phyloP scores from a whole-genome alignment of 2,888 invertebrate species.

The Oscheius sp. region DNA sequence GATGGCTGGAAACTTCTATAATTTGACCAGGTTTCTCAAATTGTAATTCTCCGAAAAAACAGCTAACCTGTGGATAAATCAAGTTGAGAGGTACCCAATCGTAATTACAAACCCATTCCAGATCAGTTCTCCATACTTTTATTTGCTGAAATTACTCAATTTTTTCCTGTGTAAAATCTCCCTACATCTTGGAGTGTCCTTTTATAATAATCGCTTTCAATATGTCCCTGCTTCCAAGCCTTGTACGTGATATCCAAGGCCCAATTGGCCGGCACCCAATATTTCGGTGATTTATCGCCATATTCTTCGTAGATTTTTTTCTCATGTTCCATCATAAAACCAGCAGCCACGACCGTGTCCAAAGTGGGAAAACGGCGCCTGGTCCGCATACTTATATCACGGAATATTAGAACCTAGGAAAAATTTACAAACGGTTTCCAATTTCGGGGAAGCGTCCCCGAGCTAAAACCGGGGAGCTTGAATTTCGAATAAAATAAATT shows the following conservation, averaged over 20 bases:
- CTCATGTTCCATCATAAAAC: constrained; percentile 58
- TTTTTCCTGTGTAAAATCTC: neutral
- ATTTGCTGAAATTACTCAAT: constrained; percentile 57
- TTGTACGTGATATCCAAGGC: constrained; percentile 56
- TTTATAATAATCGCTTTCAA: constrained; percentile 60
- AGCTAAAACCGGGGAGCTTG: no score
- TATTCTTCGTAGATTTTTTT: constrained; percentile 52
- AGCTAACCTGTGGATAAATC: constrained; percentile 52
- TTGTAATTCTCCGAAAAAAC: no score
- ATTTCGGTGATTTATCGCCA: constrained; percentile 45
- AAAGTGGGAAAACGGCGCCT: constrained; percentile 55
- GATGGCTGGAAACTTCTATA: neutral
- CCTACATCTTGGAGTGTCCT: constrained; percentile 23
- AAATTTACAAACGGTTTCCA: no score
- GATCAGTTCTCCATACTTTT: constrained; percentile 53
- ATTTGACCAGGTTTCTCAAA: neutral
- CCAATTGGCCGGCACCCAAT: constrained; percentile 64
- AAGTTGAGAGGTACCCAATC: constrained; percentile 59
- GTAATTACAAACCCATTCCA: constrained; percentile 62
- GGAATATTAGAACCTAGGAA: constrained; percentile 53
- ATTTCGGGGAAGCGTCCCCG: no score
- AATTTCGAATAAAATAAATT: no score
- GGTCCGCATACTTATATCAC: constrained; percentile 57
- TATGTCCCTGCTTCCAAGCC: constrained; percentile 59
- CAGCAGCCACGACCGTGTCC: constrained; percentile 56